Base-by-base conservation (phyloP, 1,140 invertebrate species). In the Sesamia nonagrioides region DNA sequence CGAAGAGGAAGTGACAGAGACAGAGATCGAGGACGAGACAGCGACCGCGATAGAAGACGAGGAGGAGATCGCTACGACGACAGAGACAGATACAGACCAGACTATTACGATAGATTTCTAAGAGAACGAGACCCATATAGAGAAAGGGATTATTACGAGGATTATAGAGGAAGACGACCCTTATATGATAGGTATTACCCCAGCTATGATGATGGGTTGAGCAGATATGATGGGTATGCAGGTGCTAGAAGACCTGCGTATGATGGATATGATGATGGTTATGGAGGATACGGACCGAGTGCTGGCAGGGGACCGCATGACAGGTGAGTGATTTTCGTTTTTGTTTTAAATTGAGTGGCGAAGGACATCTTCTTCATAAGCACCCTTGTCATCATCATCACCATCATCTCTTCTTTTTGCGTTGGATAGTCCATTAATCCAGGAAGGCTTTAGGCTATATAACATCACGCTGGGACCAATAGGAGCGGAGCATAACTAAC, bases 161-260 rank as follows among this genome's bases (percentile, higher is more conserved):
- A 92, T 61, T 93, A 92, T 45, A 88, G 80, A 75, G 89, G 87
- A 56, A 82, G 88, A 40, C 68, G 92, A 9, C 90, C 88, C 1
- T 45, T 79, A 0, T 92, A 92, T 63, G 91, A 92, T 6, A 87
- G 91, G 66, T 91, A 86, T 73, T 83, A 89, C 76, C 81, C 78
- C 11, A 87, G 92, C 66, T 94, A 94, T 78, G 89, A 92, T 18
- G 92, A 92, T 35, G 89, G 89, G 40, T 88, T 90, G 33, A 84
- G 86, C 9, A 83, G 87, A 77, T 89, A 89, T 37, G 88, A 86
- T 45, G 89, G 88, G 18, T 91, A 92, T 63, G 81, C 88, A 4
- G 92, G 91, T n/a, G 89, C 94, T 50, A 88, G 92, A 69, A 91
- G 95, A 77, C 95, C 90, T 21, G 88, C 91, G 27, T 91, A 93